Evolutionary conservation across 2,797 vertebrate species (phyloP), one percentile per base, ranked within the genome.

Genomic region (Onychomys arenicola): DNA sequence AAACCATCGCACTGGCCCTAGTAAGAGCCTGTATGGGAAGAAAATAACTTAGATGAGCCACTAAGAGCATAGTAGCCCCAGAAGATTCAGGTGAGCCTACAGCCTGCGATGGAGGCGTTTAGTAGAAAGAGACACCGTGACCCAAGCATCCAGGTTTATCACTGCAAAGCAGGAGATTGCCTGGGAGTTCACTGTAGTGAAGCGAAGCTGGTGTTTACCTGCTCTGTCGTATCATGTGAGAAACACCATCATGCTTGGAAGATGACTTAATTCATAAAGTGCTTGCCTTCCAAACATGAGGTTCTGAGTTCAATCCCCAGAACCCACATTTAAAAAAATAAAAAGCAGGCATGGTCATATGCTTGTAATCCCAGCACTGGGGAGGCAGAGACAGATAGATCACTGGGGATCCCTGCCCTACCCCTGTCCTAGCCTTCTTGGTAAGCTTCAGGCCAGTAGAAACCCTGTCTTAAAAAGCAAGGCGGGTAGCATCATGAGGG

Each of bases 1-100:
- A 46, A 21, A 27, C 43, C 82, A 11, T 46, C 17, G 1, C 17
- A 6, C 59, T 65, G 37, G 40, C 27, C 40, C 11, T 19, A 23
- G 99, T 99, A 97, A 98, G 98, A 93, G 96, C 34, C 37, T 81
- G 25, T 89, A 19, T 88, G 14, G 73, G 88, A 83, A 81, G 65
- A 81, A 84, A 57, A 27, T 81, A 76, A 34, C 23, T 81, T 67
- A 75, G 6, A 23, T 61, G 25, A 82, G 46, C 77, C 81, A 9
- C n/a, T 25, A 17, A 87, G 43, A 32, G 71, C 46, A 19, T 4
- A 40, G 1, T 85, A 32, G 73, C 57, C 59, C 40, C 23, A 49
- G 75, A 63, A 76, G 89, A 32, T 21, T 93, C 25, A 43, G 32
- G 25, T 17, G 29, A 65, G 52, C 40, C 69, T 78, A 29, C 55